Base-by-base conservation (phyloP, 2,888 invertebrate species). In the Uloborus plumipes region DNA sequence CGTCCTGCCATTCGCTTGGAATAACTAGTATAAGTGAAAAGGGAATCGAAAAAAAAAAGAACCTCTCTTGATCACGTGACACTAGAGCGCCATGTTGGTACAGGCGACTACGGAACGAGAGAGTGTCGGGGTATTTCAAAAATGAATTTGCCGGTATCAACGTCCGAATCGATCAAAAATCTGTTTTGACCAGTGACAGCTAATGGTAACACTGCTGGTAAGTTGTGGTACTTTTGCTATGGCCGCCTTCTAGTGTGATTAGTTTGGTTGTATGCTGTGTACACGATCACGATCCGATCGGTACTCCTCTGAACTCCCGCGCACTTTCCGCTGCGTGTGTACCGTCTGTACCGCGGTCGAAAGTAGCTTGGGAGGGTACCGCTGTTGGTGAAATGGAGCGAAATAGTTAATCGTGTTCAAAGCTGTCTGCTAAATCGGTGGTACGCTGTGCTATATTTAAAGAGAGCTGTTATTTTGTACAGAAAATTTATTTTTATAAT, bases 81-180 rank as follows among this genome's bases (percentile, higher is more conserved):
- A 58, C 64, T 50, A 51, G 50, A 77, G 71, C 83, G 83, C 83
- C 83, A 83, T 83, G 77, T 77, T 77, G 83, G 77, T 76, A 77
- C 66, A 22, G 65, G 64, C 62, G 73, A 31, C 69, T 50, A 47
- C 13, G 47, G 51, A 22, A 64, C 59, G 71, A 39, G 66, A 75
- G 69, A 39, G 58, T 75, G 69, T 50, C 55, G 31, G 67, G 51
- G 39, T 61, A 51, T 69, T 74, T 80, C 70, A 69, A 70, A 70
- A 67, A 80, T 66, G 74, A 69, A 55, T 74, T 69, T 53, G 80
- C 80, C 80, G 80, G 80, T 80, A 70, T 22, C 15, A 55, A 9
- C n/a, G 62, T 55, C 50, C 49, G 64, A 18, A 18, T 61, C 58
- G 31, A 20, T 47, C 15, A 61, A 26, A n/a, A 31, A 47, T 47